Evolutionary conservation across 2,797 vertebrate species (phyloP), one percentile per base, ranked within the genome.

Genomic region (Buceros bicornis): DNA sequence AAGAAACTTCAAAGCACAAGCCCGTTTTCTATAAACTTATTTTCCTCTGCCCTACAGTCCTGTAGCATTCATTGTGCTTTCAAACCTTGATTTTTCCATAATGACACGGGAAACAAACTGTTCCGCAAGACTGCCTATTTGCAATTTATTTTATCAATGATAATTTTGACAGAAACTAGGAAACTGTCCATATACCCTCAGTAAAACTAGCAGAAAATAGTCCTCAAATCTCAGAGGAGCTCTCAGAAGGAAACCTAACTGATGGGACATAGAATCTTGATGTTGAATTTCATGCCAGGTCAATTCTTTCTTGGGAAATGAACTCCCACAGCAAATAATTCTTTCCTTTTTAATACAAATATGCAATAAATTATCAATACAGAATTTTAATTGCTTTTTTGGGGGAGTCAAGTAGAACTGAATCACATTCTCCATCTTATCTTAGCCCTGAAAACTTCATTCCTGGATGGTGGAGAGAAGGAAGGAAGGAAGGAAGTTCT

Each of bases 321-420:
- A 96, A 90, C 40, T 92, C 79, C 62, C 77, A 51, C 4, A 77
- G 35, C 6, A 51, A 37, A 21, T 80, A 88, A 92, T 82, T 95
- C 73, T 87, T 89, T 78, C 78, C 80, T 97, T 95, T 85, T 8
- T 3, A 56, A 64, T 83, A 22, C 83, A 87, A 69, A 66, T 26
- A 69, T 48, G 84, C 58, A 91, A 66, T 93, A 97, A 96, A 94
- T 94, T 89, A 93, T 31, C 56, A 82, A 62, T 40, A 81, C 8
- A 65, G 56, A 93, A 84, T 94, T 95, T 84, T 73, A 95, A 95
- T 28, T 96, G 71, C 76, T 96, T 89, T 20, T 81, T 85, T 82
- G 33, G 22, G 80, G 62, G 67, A 82, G 71, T 71, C 45, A 72
- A 56, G 26, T 79, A 82, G 42, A 95, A 89, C 43, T 33, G 21